These are phyloP conservation scores for Artemisiospiza belli DNA, from an alignment of 2,113 vertebrate species.

Conservation along the genomic window DNA sequence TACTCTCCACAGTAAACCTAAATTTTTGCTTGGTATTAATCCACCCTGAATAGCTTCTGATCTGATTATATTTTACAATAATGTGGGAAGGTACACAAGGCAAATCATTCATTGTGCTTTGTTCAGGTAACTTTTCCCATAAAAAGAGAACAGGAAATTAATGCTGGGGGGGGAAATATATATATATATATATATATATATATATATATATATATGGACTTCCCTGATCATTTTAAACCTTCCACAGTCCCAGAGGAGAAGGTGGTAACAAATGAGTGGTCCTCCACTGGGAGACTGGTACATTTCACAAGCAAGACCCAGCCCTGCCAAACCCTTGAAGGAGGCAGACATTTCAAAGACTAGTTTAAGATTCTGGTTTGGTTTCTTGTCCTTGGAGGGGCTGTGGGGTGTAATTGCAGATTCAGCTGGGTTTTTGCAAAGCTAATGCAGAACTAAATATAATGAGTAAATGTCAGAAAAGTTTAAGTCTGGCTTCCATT, in stretches of 20 bases:
- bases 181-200: too few relatives aligned
- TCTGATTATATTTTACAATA: constrained; percentile 4
- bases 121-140: background rate
- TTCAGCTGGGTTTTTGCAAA: background rate
- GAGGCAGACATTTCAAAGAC: background rate
- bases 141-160: constrained; percentile 34
- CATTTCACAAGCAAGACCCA: background rate
- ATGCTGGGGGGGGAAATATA: background rate
- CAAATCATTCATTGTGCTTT: background rate
- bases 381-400: background rate
- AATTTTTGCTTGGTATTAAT: background rate
- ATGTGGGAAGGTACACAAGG: background rate
- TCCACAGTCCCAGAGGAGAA: background rate
- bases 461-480: background rate
- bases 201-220: background rate
- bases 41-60: background rate
- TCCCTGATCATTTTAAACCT: background rate
- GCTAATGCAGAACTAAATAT: background rate
- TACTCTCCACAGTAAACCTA: constrained; percentile 29
- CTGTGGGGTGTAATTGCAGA: background rate
- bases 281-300: background rate
- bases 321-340: background rate
- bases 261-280: background rate
- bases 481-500: background rate
- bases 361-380: background rate